Percentiles rank a stretch among this genome's conserved stretches.
Conservation (phyloP, 2,888 invertebrate genomes). For the Xestoiulus laeticollis region DNA sequence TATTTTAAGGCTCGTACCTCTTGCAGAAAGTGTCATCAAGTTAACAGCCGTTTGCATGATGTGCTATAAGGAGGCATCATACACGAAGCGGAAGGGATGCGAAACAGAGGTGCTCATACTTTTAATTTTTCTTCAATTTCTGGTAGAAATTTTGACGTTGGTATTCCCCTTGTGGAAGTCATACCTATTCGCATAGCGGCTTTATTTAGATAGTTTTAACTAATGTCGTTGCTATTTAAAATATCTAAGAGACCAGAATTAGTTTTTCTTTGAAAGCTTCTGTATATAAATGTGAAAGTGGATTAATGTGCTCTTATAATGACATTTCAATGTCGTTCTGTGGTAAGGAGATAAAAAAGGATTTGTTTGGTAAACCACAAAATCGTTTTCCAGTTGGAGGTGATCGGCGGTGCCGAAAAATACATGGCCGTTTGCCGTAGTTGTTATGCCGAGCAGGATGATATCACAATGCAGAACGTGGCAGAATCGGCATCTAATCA, state of each 20-base stretch:
- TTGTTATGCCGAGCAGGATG: conserved; percentile 61
- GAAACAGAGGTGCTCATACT: conserved; percentile 61
- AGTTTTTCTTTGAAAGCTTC: neutral
- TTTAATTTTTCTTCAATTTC: conserved; percentile 6
- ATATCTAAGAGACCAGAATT: neutral
- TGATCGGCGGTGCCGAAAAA: conserved; percentile 70
- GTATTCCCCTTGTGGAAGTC: no score
- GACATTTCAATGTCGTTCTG: neutral
- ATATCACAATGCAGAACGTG: no score
- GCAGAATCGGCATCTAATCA: neutral
- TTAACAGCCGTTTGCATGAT: conserved; percentile 69
- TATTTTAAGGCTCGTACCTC: conserved; percentile 67
- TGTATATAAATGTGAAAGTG: no score
- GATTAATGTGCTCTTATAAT: no score
- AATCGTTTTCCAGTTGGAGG: conserved; percentile 65
- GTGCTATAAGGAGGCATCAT: conserved; percentile 68
- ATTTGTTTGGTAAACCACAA: conserved; percentile 23
- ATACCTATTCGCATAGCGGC: no score
- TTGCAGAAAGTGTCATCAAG: conserved; percentile 68
- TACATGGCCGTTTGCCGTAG: conserved; percentile 69
- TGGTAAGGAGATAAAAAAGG: neutral
- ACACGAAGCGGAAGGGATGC: conserved; percentile 66
- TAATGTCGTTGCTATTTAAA: neutral
- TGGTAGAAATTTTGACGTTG: no score
- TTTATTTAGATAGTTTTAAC: no score